Evolutionary conservation across 2,797 vertebrate genomes (phyloP).

Genomic region (Eremophila alpestris): DNA sequence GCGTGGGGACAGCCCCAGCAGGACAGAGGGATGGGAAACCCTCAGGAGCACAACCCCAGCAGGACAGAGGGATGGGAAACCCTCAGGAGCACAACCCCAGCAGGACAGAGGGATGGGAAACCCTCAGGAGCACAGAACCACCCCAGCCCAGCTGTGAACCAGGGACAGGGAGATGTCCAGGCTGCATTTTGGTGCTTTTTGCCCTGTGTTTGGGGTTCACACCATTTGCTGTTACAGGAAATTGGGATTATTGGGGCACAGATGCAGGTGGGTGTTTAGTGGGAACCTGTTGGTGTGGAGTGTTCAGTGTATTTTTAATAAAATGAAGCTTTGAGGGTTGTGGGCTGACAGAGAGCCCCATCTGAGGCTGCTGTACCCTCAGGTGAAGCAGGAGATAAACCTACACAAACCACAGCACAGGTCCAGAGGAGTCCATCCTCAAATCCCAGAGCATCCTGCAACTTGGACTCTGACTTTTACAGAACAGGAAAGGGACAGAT

Average conservation of each 20-base stretch:
- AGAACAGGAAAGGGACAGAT: neutral
- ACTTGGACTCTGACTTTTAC: neutral
- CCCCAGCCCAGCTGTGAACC: neutral
- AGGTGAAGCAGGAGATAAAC: neutral
- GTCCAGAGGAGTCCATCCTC: neutral
- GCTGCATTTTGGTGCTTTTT: neutral
- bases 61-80: too few relatives aligned
- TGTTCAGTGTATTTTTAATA: neutral
- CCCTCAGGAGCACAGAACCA: neutral
- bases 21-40: neutral
- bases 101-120: neutral
- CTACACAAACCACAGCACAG: fast-evolving
- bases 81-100: neutral
- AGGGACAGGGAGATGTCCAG: neutral
- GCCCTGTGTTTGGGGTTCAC: neutral
- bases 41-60: neutral
- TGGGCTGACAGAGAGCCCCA: neutral
- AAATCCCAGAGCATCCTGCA: fast-evolving
- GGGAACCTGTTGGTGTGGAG: neutral
- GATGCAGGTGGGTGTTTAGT: neutral
- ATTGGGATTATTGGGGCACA: neutral
- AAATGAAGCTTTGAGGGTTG: neutral
- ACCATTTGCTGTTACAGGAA: neutral
- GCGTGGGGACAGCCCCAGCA: neutral
- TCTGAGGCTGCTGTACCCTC: neutral